A percentile compares a stretch with the other conserved stretches of the same genome.
These are phyloP conservation scores for Mellilla xanthometata DNA, from an alignment of 2,888 invertebrate species.

Conservation along the genomic window DNA sequence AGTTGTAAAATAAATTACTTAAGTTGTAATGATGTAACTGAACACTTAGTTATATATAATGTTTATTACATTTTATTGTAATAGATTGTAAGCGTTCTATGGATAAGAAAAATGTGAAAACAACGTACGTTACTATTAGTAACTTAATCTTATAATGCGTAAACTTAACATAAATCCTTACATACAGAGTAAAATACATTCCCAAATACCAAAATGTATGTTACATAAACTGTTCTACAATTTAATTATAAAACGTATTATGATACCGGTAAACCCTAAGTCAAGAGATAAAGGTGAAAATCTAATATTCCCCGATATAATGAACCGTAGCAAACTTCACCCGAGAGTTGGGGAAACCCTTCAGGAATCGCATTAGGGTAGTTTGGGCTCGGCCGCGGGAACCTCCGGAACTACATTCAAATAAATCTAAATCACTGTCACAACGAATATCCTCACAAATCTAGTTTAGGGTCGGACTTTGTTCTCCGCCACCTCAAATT, in stretches of 20 bases:
- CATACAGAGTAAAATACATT: neutral
- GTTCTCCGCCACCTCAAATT: slow-evolving; percentile 10
- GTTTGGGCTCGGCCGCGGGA: slow-evolving; percentile 48
- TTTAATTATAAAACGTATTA: too few species aligned
- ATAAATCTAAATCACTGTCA: slow-evolving; percentile 66
- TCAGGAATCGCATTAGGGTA: slow-evolving; percentile 56
- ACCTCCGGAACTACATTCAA: slow-evolving; percentile 50
- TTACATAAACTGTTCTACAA: too few species aligned
- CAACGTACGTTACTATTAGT: too few species aligned
- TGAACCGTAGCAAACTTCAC: slow-evolving; percentile 49
- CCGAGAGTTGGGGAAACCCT: slow-evolving; percentile 48
- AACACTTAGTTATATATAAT: too few species aligned
- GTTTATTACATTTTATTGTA: too few species aligned
- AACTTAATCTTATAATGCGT: too few species aligned
- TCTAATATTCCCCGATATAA: slow-evolving; percentile 51
- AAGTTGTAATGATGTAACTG: too few species aligned
- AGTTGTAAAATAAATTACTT: too few species aligned
- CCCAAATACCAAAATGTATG: too few species aligned
- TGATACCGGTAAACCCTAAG: slow-evolving; percentile 4
- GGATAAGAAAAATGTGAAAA: too few species aligned
- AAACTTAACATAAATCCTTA: slow-evolving; percentile 3
- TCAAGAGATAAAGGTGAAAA: slow-evolving; percentile 14
- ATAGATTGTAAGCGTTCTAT: too few species aligned
- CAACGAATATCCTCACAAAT: slow-evolving; percentile 29
- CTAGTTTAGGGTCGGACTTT: slow-evolving; percentile 16